Percentiles rank a stretch among this genome's conserved stretches.
These are phyloP conservation scores for Ostrea edulis DNA, from an alignment of 1,140 invertebrate genomes.

Conservation along the genomic window DNA sequence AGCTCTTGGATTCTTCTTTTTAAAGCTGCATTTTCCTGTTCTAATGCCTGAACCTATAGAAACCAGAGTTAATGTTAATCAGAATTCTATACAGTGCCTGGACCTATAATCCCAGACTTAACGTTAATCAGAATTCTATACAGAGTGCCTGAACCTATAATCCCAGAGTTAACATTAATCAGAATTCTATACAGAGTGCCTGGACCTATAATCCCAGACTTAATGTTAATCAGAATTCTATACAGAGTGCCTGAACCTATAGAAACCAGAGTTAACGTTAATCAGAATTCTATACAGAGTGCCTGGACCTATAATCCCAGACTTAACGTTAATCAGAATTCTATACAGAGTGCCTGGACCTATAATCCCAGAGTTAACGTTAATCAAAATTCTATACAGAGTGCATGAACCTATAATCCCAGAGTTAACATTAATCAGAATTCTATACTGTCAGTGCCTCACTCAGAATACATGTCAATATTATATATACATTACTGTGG, in stretches of 20 bases:
- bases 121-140: too few species aligned
- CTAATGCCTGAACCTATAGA: conserved; percentile 84
- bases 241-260: conserved; percentile 84
- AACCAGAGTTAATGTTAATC: background rate
- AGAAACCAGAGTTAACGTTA: background rate
- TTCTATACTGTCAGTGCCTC: too few species aligned
- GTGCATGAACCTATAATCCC: conserved; percentile 82
- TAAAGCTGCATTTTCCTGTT: conserved; percentile 86
- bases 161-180: background rate
- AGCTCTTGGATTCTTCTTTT: conserved; percentile 83
- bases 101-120: background rate
- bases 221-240: too few species aligned
- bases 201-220: conserved; percentile 80
- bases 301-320: conserved; percentile 81
- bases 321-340: too few species aligned
- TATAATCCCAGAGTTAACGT: conserved; percentile 49
- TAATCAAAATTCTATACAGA: too few species aligned
- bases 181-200: too few species aligned
- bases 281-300: too few species aligned
- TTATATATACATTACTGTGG: too few species aligned
- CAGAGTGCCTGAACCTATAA: conserved; percentile 83
- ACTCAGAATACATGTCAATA: too few species aligned
- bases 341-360: conserved; percentile 85
- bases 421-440: background rate
- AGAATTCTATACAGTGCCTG: too few species aligned